Percentiles rank a stretch among this genome's conserved stretches.
Conservation (phyloP, 2,113 vertebrate species). For the Budorcas taxicolor region DNA sequence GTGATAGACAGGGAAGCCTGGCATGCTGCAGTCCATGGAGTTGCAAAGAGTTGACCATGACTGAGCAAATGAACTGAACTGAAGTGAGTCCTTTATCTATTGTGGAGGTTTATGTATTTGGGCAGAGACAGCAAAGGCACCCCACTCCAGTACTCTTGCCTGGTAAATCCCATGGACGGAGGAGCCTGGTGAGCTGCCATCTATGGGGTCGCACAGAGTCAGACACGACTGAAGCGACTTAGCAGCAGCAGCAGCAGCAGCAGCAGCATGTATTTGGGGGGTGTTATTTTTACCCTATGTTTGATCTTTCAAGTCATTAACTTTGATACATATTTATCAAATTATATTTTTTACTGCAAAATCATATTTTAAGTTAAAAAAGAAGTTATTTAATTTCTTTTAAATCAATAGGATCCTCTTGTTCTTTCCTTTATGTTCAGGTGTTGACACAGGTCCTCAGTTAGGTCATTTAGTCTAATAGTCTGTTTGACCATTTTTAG, state of each 20-base stretch:
- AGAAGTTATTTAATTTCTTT: not conserved
- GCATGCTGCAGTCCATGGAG: rapidly evolving
- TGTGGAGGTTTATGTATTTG: not conserved
- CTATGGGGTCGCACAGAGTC: rapidly evolving
- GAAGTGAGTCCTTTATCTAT: not conserved
- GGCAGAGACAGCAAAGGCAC: not conserved
- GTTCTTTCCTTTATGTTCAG: not conserved
- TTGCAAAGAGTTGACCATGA: not conserved
- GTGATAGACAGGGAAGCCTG: not conserved
- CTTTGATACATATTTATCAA: not conserved
- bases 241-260: too few species aligned
- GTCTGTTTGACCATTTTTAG: not conserved
- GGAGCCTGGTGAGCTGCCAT: not conserved
- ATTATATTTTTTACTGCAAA: not conserved
- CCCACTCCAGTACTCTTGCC: not conserved
- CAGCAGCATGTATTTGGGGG: too few species aligned
- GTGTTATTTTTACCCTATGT: not conserved
- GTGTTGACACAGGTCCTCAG: not conserved
- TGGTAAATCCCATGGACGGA: not conserved
- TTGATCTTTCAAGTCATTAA: not conserved
- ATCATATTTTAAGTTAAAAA: not conserved
- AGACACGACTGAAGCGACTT: not conserved
- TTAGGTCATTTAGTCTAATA: not conserved
- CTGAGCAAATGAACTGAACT: not conserved
- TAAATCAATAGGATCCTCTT: not conserved